A percentile compares a stretch with the other conserved stretches of the same genome.
These are phyloP conservation scores for Leptopilina myrica DNA, from an alignment of 2,888 invertebrate genomes.

Conservation along the genomic window DNA sequence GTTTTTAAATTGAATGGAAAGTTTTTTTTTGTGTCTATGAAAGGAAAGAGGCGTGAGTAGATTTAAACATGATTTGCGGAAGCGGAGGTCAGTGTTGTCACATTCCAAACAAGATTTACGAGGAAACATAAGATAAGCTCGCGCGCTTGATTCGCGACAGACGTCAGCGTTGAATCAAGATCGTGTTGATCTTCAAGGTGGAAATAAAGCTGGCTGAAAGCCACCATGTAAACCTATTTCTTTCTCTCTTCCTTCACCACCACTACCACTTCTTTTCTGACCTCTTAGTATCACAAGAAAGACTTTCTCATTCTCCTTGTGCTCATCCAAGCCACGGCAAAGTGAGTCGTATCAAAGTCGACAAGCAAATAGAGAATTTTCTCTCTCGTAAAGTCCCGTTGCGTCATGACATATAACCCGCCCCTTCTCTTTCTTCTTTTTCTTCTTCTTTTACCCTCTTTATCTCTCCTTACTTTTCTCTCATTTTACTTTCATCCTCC, in stretches of 20 bases:
- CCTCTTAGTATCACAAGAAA: slow-evolving; percentile 31
- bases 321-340: slow-evolving; percentile 34
- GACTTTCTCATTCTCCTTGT: slow-evolving; percentile 42
- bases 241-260: slow-evolving; percentile 11
- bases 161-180: slow-evolving; percentile 33
- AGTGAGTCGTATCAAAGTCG: slow-evolving; percentile 42
- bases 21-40: background rate
- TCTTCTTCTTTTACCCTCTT: slow-evolving; percentile 19
- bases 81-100: slow-evolving; percentile 41
- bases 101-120: slow-evolving; percentile 40
- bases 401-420: slow-evolving; percentile 47
- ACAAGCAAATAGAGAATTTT: slow-evolving; percentile 41
- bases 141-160: slow-evolving; percentile 37
- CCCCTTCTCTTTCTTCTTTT: background rate
- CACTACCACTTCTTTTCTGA: slow-evolving; percentile 16
- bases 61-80: slow-evolving; percentile 32
- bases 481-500: slow-evolving; percentile 29
- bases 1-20: background rate
- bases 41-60: background rate
- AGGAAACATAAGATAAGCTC: slow-evolving; percentile 43
- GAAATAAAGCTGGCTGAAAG: slow-evolving; percentile 50
- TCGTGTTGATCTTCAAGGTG: slow-evolving; percentile 28
- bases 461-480: slow-evolving; percentile 26
- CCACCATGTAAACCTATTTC: slow-evolving; percentile 42
- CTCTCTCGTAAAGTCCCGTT: slow-evolving; percentile 43